Percentiles rank a stretch among this genome's conserved stretches.
phyloP scores from a whole-genome alignment of 2,113 vertebrate species.

The Empidonax traillii region DNA sequence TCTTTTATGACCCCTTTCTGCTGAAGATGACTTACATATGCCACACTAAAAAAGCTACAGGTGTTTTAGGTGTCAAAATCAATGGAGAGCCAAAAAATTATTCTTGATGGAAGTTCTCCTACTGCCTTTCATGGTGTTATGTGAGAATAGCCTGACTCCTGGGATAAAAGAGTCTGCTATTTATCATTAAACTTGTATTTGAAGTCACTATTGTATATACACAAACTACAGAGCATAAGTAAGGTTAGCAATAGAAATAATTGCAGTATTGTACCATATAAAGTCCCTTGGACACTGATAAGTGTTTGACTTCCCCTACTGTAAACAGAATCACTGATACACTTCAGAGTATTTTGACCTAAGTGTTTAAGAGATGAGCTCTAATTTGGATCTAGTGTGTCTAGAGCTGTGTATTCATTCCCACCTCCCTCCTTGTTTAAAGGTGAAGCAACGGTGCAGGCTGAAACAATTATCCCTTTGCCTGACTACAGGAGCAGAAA shows the following conservation, averaged over 20 bases:
- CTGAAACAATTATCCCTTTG: background rate
- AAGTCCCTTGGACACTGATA: background rate
- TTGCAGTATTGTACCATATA: background rate
- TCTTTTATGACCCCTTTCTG: background rate
- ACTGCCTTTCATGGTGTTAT: background rate
- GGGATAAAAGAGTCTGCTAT: background rate
- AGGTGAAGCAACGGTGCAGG: background rate
- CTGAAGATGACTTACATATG: background rate
- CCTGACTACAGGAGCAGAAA: background rate
- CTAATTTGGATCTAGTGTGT: background rate
- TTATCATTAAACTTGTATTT: background rate
- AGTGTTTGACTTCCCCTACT: too few species aligned
- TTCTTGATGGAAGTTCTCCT: background rate
- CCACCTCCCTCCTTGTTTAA: background rate
- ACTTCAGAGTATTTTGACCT: background rate
- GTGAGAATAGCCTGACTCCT: background rate
- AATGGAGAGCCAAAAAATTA: background rate
- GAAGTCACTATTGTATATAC: background rate
- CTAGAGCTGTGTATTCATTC: background rate
- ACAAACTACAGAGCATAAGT: background rate
- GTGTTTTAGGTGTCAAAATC: background rate
- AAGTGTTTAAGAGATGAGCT: background rate
- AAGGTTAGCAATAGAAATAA: background rate
- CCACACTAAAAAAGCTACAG: background rate
- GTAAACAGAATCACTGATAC: background rate